phyloP scores from a whole-genome alignment of 1,140 invertebrate species.

The Solenopsis invicta region DNA sequence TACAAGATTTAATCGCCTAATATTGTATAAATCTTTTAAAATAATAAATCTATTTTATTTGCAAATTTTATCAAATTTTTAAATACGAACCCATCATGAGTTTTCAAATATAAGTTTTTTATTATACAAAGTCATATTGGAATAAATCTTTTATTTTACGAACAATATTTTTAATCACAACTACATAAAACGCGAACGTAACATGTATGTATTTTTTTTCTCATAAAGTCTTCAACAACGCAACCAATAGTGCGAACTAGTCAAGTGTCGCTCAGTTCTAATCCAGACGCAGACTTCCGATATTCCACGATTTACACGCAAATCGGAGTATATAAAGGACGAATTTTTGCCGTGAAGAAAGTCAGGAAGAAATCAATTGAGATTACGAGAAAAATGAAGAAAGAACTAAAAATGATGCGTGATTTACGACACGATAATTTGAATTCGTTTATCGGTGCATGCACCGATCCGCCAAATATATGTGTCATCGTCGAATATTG shows the following conservation, averaged over 20 bases:
- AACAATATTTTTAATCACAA: not conserved
- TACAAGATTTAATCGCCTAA: too few species aligned
- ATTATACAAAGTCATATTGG: not conserved
- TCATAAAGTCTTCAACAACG: constrained; percentile 47
- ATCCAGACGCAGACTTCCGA: constrained; percentile 94
- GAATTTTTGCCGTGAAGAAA: constrained; percentile 95
- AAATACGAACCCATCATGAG: not conserved
- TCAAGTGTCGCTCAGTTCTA: constrained; percentile 95
- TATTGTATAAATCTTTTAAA: too few species aligned
- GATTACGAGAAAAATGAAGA: constrained; percentile 96
- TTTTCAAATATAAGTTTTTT: not conserved
- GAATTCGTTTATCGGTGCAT: constrained; percentile 97
- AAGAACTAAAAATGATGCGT: constrained; percentile 97
- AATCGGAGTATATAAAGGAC: constrained; percentile 95
- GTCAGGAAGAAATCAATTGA: constrained; percentile 95
- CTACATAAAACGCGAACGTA: not conserved
- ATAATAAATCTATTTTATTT: too few species aligned
- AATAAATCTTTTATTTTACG: not conserved
- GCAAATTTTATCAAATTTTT: not conserved
- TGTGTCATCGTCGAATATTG: constrained; percentile 97
- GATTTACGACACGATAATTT: constrained; percentile 97
- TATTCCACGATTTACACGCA: constrained; percentile 95
- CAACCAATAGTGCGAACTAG: constrained; percentile 92
- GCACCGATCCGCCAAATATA: constrained; percentile 95
- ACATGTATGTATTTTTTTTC: constrained; percentile 6